Evolutionary conservation across 1,140 invertebrate species (phyloP).

Genomic region (Formica selysi): DNA sequence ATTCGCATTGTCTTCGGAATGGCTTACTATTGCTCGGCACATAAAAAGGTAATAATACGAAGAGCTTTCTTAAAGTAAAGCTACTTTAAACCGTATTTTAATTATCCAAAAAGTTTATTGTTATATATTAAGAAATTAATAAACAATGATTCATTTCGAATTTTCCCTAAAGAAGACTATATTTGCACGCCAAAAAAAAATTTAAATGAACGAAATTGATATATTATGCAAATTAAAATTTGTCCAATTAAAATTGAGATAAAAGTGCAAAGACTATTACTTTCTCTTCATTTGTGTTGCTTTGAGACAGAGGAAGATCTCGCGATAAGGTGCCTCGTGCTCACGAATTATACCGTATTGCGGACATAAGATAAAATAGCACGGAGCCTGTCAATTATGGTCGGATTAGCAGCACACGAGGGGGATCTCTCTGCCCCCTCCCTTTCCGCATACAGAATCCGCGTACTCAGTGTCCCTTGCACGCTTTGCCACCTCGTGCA

Average conservation of each 20-base stretch:
- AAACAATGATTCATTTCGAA: too few species aligned
- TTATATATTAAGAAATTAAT: too few species aligned
- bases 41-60: not conserved
- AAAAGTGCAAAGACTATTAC: not conserved
- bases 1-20: not conserved
- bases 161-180: not conserved
- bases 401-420: slow-evolving; percentile 77
- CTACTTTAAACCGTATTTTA: not conserved
- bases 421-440: slow-evolving; percentile 72
- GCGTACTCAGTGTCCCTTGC: slow-evolving; percentile 74
- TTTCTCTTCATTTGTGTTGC: not conserved
- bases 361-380: slow-evolving; percentile 70
- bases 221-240: not conserved
- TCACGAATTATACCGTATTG: slow-evolving; percentile 65
- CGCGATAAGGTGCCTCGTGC: slow-evolving; percentile 17
- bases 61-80: not conserved
- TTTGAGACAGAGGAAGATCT: not conserved
- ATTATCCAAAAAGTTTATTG: too few species aligned
- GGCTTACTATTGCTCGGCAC: not conserved
- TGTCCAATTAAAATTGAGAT: not conserved
- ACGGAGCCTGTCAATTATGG: slow-evolving; percentile 76
- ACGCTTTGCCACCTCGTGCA: slow-evolving; percentile 76
- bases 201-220: too few species aligned
- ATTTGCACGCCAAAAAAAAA: not conserved
- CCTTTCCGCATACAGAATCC: slow-evolving; percentile 68